Evolutionary conservation across 2,113 vertebrate species (phyloP).

Genomic region (Halichoeres trimaculatus): DNA sequence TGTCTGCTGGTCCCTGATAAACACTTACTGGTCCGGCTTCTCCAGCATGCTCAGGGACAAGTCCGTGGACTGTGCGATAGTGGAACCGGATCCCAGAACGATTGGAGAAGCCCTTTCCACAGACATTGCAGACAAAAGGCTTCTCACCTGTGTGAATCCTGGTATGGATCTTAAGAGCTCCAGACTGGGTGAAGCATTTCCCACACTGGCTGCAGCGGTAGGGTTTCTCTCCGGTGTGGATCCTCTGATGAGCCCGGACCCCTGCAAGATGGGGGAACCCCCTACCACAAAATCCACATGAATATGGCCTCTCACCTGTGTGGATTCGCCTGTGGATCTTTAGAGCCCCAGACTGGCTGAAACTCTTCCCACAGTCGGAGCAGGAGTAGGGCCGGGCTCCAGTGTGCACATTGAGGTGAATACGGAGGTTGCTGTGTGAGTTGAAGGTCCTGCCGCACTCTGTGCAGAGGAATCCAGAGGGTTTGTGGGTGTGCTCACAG

Average conservation of each 20-base stretch:
- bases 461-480: conserved; percentile 79
- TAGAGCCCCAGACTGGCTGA: conserved; percentile 86
- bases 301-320: conserved; percentile 78
- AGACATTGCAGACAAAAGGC: conserved; percentile 83
- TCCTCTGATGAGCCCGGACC: conserved; percentile 83
- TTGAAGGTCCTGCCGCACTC: conserved; percentile 85
- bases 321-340: conserved; percentile 86
- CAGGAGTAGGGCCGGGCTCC: conserved; percentile 86
- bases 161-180: conserved; percentile 84
- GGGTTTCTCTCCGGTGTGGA: conserved; percentile 86
- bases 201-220: conserved; percentile 86
- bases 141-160: conserved; percentile 83
- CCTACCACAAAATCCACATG: conserved; percentile 78
- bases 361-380: conserved; percentile 85
- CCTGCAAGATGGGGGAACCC: conserved; percentile 85
- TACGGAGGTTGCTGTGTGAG: conserved; percentile 86
- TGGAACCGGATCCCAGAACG: conserved; percentile 85
- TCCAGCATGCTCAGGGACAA: conserved; percentile 60
- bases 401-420: conserved; percentile 86
- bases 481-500: conserved; percentile 76
- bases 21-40: neutral
- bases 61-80: conserved; percentile 81
- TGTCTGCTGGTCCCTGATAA: conserved; percentile 20
- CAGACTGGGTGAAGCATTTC: conserved; percentile 87
- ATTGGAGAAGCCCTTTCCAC: conserved; percentile 85